phyloP scores from a whole-genome alignment of 2,113 vertebrate species.

The Egretta garzetta region DNA sequence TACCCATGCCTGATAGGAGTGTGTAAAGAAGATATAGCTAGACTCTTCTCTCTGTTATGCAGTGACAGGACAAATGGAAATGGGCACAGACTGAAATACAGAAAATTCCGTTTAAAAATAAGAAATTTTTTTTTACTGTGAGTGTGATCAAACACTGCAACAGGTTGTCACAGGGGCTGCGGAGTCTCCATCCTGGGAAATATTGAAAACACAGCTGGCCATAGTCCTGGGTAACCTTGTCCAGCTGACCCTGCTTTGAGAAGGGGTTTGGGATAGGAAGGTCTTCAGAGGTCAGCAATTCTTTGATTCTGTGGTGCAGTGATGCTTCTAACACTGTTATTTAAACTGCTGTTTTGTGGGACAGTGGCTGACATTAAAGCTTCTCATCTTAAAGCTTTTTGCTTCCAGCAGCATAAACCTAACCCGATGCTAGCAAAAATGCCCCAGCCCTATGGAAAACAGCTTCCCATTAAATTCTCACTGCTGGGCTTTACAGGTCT shows the following conservation, averaged over 20 bases:
- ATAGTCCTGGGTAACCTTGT: not conserved
- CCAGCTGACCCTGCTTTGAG: not conserved
- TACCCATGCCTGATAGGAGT: rapidly evolving
- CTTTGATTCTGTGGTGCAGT: not conserved
- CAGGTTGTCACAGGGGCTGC: not conserved
- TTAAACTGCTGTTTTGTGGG: not conserved
- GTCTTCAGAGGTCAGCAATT: not conserved
- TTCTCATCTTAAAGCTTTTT: not conserved
- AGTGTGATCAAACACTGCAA: not conserved
- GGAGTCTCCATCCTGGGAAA: not conserved
- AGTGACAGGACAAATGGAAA: not conserved
- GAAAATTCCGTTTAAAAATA: not conserved
- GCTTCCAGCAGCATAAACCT: not conserved
- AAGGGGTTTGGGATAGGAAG: not conserved
- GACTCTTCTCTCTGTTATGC: not conserved
- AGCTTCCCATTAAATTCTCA: not conserved
- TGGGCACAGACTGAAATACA: not conserved
- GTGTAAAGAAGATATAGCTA: not conserved
- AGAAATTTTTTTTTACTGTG: not conserved
- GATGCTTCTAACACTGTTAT: not conserved
- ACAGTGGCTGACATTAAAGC: not conserved
- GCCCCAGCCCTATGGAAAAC: not conserved
- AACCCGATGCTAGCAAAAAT: not conserved
- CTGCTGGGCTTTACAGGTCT: not conserved
- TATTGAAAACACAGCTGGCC: not conserved